Evolutionary conservation across 2,113 vertebrate species (phyloP).

Genomic region (Suricata suricatta): DNA sequence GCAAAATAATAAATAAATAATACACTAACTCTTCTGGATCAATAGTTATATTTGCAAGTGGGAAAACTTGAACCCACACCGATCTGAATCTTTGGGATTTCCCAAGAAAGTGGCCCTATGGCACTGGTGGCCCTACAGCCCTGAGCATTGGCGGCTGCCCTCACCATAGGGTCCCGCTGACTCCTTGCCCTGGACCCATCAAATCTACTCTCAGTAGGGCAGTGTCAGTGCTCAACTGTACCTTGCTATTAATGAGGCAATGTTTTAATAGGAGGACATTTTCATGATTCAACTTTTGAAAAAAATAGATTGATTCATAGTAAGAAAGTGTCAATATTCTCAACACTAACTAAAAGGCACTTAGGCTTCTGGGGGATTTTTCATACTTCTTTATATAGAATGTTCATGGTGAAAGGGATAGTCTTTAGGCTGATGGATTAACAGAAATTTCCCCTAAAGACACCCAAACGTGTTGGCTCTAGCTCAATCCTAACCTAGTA

Average conservation of each 20-base stretch:
- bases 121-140: fast-evolving
- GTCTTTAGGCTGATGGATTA: not conserved
- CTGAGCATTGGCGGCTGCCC: not conserved
- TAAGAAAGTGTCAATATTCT: not conserved
- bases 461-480: not conserved
- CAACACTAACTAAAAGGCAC: not conserved
- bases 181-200: not conserved
- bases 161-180: not conserved
- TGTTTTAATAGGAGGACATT: not conserved
- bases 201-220: fast-evolving
- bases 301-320: not conserved
- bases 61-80: not conserved
- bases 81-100: not conserved
- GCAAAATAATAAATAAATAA: not conserved
- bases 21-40: not conserved
- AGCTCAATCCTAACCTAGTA: not conserved
- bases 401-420: not conserved
- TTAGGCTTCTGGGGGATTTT: not conserved
- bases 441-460: not conserved
- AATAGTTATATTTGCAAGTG: not conserved
- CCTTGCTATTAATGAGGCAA: not conserved
- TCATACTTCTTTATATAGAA: not conserved
- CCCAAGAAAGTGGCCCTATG: not conserved
- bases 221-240: not conserved
- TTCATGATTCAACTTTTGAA: not conserved